Percentiles rank a stretch among this genome's conserved stretches.
Conservation (phyloP, 2,797 vertebrate species). For the Gallinago nigripennis region DNA sequence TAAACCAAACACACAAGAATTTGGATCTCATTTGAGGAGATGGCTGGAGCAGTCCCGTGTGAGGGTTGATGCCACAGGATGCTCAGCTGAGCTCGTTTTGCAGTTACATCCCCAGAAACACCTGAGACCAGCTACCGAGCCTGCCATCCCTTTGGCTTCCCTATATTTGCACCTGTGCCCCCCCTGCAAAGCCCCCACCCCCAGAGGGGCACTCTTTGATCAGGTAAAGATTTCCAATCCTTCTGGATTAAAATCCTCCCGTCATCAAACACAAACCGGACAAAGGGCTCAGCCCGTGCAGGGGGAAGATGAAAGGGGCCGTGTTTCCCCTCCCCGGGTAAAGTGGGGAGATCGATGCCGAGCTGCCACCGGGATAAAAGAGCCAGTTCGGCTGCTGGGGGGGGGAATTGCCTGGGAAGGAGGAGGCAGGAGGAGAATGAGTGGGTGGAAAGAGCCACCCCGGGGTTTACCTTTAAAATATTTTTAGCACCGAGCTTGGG, state of each 20-base stretch:
- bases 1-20: not conserved
- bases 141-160: not conserved
- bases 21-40: not conserved
- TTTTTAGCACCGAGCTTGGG: slow-evolving; percentile 30
- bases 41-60: accelerated
- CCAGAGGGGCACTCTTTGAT: not conserved
- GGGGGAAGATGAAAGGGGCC: slow-evolving; percentile 11
- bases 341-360: not conserved
- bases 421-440: not conserved
- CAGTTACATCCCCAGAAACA: not conserved
- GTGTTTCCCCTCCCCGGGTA: not conserved
- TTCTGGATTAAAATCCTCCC: not conserved
- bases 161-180: not conserved
- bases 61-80: not conserved
- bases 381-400: not conserved
- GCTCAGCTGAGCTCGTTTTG: accelerated
- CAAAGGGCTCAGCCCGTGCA: not conserved
- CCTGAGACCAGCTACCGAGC: not conserved
- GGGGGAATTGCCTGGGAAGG: not conserved
- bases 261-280: accelerated
- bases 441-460: not conserved
- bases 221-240: slow-evolving; percentile 6
- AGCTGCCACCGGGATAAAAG: not conserved
- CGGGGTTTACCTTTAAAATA: slow-evolving; percentile 5
- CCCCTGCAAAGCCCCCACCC: not conserved